Evolutionary conservation across 2,888 invertebrate genomes (phyloP), one percentile per base, ranked within the genome.

Genomic region (Limnephilus lunatus): DNA sequence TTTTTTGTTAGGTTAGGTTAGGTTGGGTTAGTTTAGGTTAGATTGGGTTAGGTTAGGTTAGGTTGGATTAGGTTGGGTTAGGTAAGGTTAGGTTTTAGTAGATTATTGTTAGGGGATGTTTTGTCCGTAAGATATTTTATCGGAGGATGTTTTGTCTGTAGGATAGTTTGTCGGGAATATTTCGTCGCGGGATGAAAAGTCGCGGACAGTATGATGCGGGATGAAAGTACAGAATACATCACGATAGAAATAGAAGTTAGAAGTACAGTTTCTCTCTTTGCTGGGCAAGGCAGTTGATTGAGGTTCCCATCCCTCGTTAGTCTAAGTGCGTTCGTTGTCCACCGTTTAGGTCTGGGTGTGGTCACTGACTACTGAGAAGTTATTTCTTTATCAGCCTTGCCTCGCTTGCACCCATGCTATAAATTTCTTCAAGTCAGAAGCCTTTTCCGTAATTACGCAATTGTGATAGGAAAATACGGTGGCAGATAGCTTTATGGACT

Each of bases 401-500:
- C 82, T 4, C 32, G 30, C 31, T 82, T 82, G 30, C 82, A 32
- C 32, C 32, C 82, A 31, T 31, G 30, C 30, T 7, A 32, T 32
- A 82, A 82, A 32, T 32, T 32, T 32, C 82, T 30, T 19, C 82
- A 19, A 82, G 82, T 82, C 82, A 82, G 82, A 82, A 82, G 30
- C 31, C 82, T 82, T 82, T 82, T 31, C 19, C 14, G 19, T 32
- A 82, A 82, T 82, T 82, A 82, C 31, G 82, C 30, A 82, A 82
- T 82, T 82, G 31, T 32, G 82, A 82, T 32, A 31, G 82, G 32
- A 82, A 82, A 68, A 25, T 25, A 25, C 9, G 0, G 25, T 9
- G 68, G 9, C 68, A 9, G 25, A 68, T 25, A 68, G 68, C n/a
- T 68, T 68, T n/a, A 68, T n/a, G 68, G 68, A 68, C 68, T 25